These are phyloP conservation scores for Blennius ocellaris DNA, from an alignment of 2,113 vertebrate species.

Conservation along the genomic window DNA sequence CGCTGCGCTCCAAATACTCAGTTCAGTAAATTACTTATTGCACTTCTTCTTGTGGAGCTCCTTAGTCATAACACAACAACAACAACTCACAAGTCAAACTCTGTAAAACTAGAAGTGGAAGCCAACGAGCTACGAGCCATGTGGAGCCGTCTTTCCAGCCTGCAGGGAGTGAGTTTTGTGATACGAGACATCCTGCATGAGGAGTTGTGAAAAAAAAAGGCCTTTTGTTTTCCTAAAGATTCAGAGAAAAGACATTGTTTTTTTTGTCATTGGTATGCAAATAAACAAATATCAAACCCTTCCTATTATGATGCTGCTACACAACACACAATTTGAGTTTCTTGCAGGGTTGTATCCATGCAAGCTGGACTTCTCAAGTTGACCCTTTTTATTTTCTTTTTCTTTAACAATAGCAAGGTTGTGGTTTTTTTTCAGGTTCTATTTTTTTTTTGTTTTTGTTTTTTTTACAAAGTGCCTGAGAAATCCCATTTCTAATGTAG, in stretches of 20 bases:
- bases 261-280: constrained; percentile 29
- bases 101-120: neutral
- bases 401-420: too few species aligned
- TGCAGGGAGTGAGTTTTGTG: constrained; percentile 4
- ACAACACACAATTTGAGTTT: neutral
- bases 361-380: too few species aligned
- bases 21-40: constrained; percentile 32
- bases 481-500: too few species aligned
- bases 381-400: too few species aligned
- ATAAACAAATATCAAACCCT: constrained; percentile 42
- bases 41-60: constrained; percentile 7
- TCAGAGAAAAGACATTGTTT: constrained; percentile 1
- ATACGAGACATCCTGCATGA: constrained; percentile 9
- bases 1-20: constrained; percentile 11
- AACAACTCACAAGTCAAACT: constrained; percentile 13
- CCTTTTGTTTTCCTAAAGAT: neutral
- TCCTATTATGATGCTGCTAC: neutral
- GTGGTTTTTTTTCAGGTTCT: too few species aligned
- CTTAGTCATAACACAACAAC: constrained; percentile 3
- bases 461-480: too few species aligned
- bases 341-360: too few species aligned
- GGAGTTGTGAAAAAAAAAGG: neutral
- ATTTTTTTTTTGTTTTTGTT: too few species aligned
- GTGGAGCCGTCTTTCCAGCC: constrained; percentile 2
- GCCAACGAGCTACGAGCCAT: constrained; percentile 11